phyloP scores from a whole-genome alignment of 2,888 invertebrate species.

The Boloria selene region DNA sequence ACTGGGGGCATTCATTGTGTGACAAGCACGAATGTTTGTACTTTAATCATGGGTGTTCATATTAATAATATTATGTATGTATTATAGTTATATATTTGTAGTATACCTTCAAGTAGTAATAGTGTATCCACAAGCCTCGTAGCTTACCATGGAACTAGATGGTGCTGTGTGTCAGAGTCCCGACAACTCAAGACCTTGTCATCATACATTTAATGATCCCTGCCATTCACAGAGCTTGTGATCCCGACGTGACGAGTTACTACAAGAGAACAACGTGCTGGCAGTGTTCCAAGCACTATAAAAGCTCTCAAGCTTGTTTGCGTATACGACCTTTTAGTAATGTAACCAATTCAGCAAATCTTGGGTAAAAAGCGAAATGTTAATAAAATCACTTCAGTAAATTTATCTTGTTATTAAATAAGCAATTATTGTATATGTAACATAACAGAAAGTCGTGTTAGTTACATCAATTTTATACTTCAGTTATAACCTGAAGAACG shows the following conservation, averaged over 20 bases:
- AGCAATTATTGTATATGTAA: neutral
- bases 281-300: conserved; percentile 13
- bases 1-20: no score
- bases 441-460: no score
- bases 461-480: no score
- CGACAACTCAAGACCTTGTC: neutral
- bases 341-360: conserved; percentile 2
- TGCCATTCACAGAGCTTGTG: conserved; percentile 10
- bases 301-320: conserved; percentile 10
- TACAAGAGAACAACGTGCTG: conserved; percentile 16
- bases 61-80: no score
- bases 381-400: neutral
- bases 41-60: no score
- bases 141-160: no score
- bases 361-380: conserved; percentile 7
- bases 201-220: neutral
- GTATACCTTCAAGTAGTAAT: no score
- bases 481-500: no score
- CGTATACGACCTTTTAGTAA: conserved; percentile 12
- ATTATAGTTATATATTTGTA: no score
- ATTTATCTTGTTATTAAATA: conserved; percentile 4
- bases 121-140: no score
- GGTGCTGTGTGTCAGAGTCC: no score
- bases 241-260: conserved; percentile 24
- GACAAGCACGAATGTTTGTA: no score